Percentiles rank a stretch among this genome's conserved stretches.
phyloP scores from a whole-genome alignment of 2,797 vertebrate species.

The Sylvia borin region DNA sequence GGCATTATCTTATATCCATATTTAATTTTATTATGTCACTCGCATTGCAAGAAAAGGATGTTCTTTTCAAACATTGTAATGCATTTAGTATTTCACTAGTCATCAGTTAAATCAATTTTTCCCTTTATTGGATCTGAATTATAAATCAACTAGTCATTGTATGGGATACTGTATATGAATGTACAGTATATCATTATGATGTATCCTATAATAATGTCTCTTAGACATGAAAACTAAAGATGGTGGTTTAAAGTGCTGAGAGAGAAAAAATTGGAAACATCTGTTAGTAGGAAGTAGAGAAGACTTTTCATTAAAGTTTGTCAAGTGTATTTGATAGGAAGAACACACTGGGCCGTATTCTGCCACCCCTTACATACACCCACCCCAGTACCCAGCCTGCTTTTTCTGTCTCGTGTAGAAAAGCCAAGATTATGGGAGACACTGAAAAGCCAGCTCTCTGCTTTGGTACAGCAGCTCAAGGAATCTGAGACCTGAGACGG shows the following conservation, averaged over 20 bases:
- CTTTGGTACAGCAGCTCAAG: neutral
- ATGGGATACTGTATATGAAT: slow-evolving; percentile 77
- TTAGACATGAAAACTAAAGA: slow-evolving; percentile 80
- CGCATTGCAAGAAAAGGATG: slow-evolving; percentile 68
- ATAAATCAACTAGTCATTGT: slow-evolving; percentile 78
- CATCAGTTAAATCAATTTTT: slow-evolving; percentile 80
- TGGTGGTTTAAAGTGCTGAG: slow-evolving; percentile 78
- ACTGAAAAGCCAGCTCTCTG: neutral
- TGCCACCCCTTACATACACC: slow-evolving; percentile 4
- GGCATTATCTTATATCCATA: slow-evolving; percentile 73
- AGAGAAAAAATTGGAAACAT: slow-evolving; percentile 80
- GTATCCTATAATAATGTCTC: slow-evolving; percentile 81
- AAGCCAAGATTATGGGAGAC: neutral
- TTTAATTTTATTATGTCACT: slow-evolving; percentile 74
- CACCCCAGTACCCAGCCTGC: neutral
- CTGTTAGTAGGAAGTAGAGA: slow-evolving; percentile 76
- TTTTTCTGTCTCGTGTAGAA: neutral
- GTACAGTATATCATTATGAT: slow-evolving; percentile 79
- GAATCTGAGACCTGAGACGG: neutral
- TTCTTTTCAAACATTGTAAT: slow-evolving; percentile 74
- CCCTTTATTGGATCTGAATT: slow-evolving; percentile 78
- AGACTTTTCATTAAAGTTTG: slow-evolving; percentile 79
- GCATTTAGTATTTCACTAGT: slow-evolving; percentile 77
- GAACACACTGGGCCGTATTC: slow-evolving; percentile 50
- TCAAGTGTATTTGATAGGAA: slow-evolving; percentile 71